A percentile compares a stretch with the other conserved stretches of the same genome.
phyloP scores from a whole-genome alignment of 2,888 invertebrate species.

The Trilocha varians region DNA sequence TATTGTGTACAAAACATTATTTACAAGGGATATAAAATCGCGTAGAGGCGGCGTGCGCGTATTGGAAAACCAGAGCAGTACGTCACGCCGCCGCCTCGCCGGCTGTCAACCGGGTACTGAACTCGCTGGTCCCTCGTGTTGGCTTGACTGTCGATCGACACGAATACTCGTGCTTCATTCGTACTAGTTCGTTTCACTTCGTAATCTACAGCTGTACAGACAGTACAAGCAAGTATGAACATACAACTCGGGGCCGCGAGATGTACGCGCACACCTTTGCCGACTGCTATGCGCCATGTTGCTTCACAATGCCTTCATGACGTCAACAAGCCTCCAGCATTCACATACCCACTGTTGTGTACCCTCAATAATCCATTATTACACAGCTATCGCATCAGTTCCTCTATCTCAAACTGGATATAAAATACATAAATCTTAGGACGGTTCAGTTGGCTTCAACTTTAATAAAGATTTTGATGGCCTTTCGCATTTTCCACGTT shows the following conservation, averaged over 20 bases:
- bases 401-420: no score
- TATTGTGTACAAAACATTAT: conserved; percentile 51
- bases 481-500: no score
- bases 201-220: conserved; percentile 12
- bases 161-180: conserved; percentile 25
- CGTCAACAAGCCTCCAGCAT: conserved; percentile 32
- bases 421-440: no score
- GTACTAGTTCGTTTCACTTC: background rate
- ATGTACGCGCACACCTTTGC: conserved; percentile 47
- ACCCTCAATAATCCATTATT: no score
- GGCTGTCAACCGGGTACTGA: conserved; percentile 72
- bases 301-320: conserved; percentile 47
- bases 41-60: conserved; percentile 67
- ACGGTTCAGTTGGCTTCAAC: no score
- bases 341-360: no score
- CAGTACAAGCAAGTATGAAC: no score
- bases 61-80: conserved; percentile 28
- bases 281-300: conserved; percentile 48
- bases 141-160: conserved; percentile 34
- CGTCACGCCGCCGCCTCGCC: conserved; percentile 64
- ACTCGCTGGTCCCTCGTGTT: conserved; percentile 25
- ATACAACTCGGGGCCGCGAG: conserved; percentile 33
- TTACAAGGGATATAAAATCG: conserved; percentile 56
- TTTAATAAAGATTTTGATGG: no score
- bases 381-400: no score